These are phyloP conservation scores for Amyelois transitella DNA, from an alignment of 1,140 invertebrate species.

Conservation along the genomic window DNA sequence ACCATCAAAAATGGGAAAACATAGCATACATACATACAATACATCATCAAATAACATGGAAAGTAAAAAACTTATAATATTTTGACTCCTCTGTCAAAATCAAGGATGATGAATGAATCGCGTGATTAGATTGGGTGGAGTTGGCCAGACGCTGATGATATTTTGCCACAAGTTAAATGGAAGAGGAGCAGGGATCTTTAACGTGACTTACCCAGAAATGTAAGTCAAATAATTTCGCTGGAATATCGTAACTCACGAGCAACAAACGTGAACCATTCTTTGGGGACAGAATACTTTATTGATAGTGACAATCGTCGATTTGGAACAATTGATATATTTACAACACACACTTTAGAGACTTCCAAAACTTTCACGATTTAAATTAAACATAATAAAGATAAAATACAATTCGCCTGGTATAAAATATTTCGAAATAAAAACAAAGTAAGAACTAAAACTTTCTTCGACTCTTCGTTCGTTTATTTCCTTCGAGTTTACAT, in stretches of 20 bases:
- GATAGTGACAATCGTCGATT: not conserved
- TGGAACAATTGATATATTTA: not conserved
- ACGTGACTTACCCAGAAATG: not conserved
- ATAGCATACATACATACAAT: too few relatives aligned
- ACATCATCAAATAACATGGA: too few relatives aligned
- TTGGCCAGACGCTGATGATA: not conserved
- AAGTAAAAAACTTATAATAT: too few relatives aligned
- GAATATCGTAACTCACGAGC: not conserved
- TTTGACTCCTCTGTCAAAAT: not conserved
- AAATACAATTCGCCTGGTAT: not conserved
- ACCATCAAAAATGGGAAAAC: too few relatives aligned
- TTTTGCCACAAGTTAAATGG: not conserved
- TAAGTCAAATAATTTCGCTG: not conserved
- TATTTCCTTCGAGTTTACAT: not conserved
- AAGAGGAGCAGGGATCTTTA: too few relatives aligned
- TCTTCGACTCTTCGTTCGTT: not conserved
- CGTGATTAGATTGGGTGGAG: not conserved
- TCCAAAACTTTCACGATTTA: not conserved
- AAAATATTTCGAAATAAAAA: not conserved
- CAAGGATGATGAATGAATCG: not conserved
- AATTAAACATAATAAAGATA: not conserved
- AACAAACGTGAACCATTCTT: not conserved
- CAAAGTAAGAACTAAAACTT: not conserved
- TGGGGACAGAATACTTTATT: not conserved
- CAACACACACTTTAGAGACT: not conserved